These are phyloP conservation scores for Cheumatopsyche charites DNA, from an alignment of 1,140 invertebrate genomes.

Conservation along the genomic window DNA sequence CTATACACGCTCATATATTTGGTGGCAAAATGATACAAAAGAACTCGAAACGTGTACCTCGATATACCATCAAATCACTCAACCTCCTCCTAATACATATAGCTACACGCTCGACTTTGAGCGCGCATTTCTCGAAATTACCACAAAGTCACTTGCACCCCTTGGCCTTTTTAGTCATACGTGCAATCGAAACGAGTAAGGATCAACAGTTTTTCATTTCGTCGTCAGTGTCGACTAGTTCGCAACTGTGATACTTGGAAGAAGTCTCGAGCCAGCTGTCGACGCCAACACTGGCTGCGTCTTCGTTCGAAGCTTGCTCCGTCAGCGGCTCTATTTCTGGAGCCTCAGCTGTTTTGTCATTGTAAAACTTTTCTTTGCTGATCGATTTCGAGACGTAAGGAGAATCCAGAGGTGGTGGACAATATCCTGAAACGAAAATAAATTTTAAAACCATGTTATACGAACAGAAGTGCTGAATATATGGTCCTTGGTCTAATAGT, in stretches of 20 bases:
- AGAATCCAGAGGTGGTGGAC: slow-evolving; percentile 52
- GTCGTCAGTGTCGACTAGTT: slow-evolving; percentile 69
- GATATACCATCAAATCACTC: no score
- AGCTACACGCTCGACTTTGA: no score
- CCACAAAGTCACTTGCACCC: no score
- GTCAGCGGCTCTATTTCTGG: slow-evolving; percentile 66
- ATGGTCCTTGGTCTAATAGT: no score
- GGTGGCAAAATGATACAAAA: no score
- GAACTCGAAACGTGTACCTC: no score
- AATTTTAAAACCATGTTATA: slow-evolving; percentile 18
- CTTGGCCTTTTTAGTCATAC: no score
- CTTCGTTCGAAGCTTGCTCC: slow-evolving; percentile 68
- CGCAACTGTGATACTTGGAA: slow-evolving; percentile 75
- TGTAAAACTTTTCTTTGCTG: slow-evolving; percentile 52
- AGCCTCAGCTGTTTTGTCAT: slow-evolving; percentile 53
- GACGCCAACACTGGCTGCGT: slow-evolving; percentile 67
- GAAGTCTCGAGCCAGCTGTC: slow-evolving; percentile 75
- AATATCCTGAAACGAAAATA: slow-evolving; percentile 45
- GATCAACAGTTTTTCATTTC: slow-evolving; percentile 55
- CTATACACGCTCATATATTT: no score
- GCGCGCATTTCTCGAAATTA: no score
- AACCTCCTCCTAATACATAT: no score
- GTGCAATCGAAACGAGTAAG: no score
- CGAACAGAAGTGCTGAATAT: no score
- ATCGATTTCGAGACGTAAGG: slow-evolving; percentile 54